Evolutionary conservation across 2,113 vertebrate species (phyloP).

Genomic region (Chionodraco myersi): DNA sequence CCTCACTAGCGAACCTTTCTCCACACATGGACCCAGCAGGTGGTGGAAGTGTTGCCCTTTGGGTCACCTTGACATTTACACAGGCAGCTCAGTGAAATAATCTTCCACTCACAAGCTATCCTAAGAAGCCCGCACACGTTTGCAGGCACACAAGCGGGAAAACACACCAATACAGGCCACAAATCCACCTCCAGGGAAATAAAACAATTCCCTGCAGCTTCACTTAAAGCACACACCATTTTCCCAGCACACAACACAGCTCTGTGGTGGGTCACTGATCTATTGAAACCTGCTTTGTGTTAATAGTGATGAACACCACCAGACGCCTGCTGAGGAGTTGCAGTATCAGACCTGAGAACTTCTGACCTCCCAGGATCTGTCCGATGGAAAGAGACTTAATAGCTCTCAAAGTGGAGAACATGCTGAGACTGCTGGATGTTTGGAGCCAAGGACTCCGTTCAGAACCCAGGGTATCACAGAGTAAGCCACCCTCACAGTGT

Average conservation of each 20-base stretch:
- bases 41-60: slow-evolving; percentile 1
- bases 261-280: neutral
- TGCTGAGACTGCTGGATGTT: slow-evolving; percentile 16
- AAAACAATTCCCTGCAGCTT: neutral
- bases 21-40: neutral
- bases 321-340: neutral
- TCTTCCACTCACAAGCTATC: slow-evolving; percentile 26
- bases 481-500: neutral
- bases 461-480: neutral
- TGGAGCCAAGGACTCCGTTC: neutral
- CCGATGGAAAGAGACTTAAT: neutral
- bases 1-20: neutral
- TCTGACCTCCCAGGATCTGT: neutral
- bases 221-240: neutral
- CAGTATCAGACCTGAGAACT: neutral
- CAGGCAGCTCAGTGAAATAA: slow-evolving; percentile 30
- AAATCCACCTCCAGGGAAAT: neutral
- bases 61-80: slow-evolving; percentile 35
- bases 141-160: slow-evolving; percentile 1
- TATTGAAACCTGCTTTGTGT: slow-evolving; percentile 13
- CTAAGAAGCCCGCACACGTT: slow-evolving; percentile 18
- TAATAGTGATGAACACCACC: slow-evolving; percentile 10
- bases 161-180: neutral
- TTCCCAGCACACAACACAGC: neutral
- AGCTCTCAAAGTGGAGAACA: neutral